A percentile compares a stretch with the other conserved stretches of the same genome.
phyloP scores from a whole-genome alignment of 2,113 vertebrate species.

The Thinocorus orbignyianus region DNA sequence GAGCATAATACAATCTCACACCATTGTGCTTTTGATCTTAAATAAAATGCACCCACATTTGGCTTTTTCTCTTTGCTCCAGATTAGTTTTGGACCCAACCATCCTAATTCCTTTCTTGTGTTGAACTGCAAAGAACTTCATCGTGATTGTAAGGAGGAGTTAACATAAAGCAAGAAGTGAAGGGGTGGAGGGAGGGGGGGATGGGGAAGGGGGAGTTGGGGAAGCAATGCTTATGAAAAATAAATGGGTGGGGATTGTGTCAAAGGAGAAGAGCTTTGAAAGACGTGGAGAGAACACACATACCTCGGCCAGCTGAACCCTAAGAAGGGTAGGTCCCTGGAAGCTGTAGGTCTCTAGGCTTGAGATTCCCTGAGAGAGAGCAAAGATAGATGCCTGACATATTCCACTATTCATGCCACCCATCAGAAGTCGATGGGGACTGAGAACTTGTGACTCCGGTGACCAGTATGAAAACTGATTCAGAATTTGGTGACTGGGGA shows the following conservation, averaged over 20 bases:
- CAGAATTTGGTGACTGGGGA: background rate
- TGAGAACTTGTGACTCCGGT: background rate
- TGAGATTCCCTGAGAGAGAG: background rate
- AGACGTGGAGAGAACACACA: background rate
- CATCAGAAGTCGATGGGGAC: background rate
- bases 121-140: constrained; percentile 21
- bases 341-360: background rate
- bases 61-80: constrained; percentile 19
- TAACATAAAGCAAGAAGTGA: background rate
- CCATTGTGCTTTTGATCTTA: constrained; percentile 52
- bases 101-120: constrained; percentile 34
- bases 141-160: background rate
- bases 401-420: background rate
- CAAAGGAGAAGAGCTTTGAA: background rate
- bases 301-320: background rate
- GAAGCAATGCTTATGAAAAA: background rate
- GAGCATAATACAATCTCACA: constrained; percentile 56
- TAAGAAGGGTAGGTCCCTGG: background rate
- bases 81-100: constrained; percentile 8
- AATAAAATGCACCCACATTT: constrained; percentile 35
- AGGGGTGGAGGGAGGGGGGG: too few relatives aligned
- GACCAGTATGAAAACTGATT: background rate
- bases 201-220: background rate
- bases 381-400: rapidly evolving
- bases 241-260: background rate